Conservation (phyloP, 2,113 vertebrate genomes). For the Hydrochoerus hydrochaeris region DNA sequence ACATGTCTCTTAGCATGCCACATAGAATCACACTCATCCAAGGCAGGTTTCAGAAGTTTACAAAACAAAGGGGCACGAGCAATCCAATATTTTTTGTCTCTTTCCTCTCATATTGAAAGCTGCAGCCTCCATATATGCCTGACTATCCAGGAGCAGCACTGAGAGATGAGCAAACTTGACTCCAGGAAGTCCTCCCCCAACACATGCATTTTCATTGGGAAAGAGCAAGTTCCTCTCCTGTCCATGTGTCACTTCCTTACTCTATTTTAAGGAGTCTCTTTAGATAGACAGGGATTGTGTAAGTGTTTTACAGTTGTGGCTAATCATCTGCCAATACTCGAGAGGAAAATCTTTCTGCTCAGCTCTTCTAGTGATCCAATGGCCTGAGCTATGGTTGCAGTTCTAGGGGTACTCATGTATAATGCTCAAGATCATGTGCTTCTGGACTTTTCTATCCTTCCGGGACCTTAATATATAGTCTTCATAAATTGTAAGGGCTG, state of each 20-base stretch:
- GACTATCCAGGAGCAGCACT: background rate
- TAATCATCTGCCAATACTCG: background rate
- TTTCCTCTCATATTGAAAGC: background rate
- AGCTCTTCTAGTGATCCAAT: background rate
- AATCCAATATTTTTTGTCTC: background rate
- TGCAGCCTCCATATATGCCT: background rate
- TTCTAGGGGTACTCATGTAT: background rate
- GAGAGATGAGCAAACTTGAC: background rate
- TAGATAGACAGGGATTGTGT: background rate
- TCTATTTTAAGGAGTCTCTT: background rate
- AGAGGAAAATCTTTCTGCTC: constrained; percentile 29
- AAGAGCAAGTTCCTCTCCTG: background rate
- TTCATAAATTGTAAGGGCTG: background rate
- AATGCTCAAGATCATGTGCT: background rate
- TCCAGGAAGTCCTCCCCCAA: background rate
- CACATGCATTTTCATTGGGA: background rate
- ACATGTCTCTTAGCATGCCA: constrained; percentile 19
- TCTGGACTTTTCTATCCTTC: background rate
- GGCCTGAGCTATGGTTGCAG: background rate
- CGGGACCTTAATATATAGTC: background rate
- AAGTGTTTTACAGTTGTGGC: background rate
- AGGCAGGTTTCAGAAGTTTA: constrained; percentile 41
- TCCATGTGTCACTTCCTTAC: background rate
- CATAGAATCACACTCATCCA: background rate
- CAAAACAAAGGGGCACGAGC: constrained; percentile 20